These are phyloP conservation scores for Oryzias sinensis DNA, from an alignment of 2,797 vertebrate genomes.

Conservation along the genomic window DNA sequence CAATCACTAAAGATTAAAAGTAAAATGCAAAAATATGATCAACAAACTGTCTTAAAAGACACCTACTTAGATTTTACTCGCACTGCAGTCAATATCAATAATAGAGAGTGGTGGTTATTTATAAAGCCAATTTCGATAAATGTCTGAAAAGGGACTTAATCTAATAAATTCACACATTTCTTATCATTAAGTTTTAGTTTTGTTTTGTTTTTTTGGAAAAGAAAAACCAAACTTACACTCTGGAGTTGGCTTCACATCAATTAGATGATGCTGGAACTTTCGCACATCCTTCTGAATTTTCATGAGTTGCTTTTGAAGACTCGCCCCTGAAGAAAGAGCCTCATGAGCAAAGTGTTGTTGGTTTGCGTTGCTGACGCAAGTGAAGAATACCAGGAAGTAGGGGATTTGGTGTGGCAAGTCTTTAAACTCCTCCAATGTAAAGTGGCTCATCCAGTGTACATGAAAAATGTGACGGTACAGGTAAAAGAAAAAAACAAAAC, in stretches of 20 bases:
- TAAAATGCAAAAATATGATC: slow-evolving; percentile 15
- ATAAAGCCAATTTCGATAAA: neutral
- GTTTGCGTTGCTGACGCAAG: neutral
- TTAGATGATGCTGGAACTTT: slow-evolving; percentile 84
- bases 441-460: too few species aligned
- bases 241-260: slow-evolving; percentile 83
- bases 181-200: neutral
- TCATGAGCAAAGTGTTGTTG: too few species aligned
- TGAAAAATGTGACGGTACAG: neutral
- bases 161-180: too few species aligned
- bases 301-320: slow-evolving; percentile 82
- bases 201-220: neutral
- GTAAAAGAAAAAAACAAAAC: slow-evolving; percentile 25
- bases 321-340: slow-evolving; percentile 72
- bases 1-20: slow-evolving; percentile 79
- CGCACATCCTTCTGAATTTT: slow-evolving; percentile 84
- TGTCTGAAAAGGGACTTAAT: too few species aligned
- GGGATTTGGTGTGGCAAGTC: too few species aligned
- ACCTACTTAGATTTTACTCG: neutral
- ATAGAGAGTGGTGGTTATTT: neutral
- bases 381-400: neutral
- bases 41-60: neutral
- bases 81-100: neutral
- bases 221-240: slow-evolving; percentile 76
- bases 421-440: too few species aligned